Evolutionary conservation across 2,113 vertebrate genomes (phyloP).

Genomic region (Microtus oregoni): DNA sequence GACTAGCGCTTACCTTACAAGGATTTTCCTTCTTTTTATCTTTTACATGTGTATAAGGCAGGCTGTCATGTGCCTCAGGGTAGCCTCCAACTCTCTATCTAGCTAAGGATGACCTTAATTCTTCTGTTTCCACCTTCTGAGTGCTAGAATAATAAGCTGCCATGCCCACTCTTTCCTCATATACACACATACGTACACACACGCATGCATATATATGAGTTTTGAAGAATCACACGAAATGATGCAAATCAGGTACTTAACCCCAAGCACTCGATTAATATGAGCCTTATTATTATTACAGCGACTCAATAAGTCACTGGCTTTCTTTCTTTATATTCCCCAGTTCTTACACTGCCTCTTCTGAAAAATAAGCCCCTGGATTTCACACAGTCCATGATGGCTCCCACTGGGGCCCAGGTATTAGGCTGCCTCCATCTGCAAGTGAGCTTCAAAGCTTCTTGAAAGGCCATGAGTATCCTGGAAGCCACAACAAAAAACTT

Average conservation of each 20-base stretch:
- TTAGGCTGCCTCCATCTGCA: neutral
- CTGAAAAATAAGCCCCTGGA: neutral
- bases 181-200: too few relatives aligned
- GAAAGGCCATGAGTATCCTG: neutral
- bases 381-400: neutral
- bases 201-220: neutral
- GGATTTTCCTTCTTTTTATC: neutral
- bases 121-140: neutral
- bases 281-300: neutral
- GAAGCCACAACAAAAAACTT: neutral
- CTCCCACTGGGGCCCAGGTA: neutral
- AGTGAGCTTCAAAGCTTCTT: slow-evolving; percentile 52
- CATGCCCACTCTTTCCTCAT: neutral
- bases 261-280: neutral
- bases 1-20: neutral
- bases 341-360: neutral
- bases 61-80: neutral
- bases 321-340: neutral
- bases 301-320: neutral
- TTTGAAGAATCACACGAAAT: slow-evolving; percentile 49
- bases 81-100: neutral
- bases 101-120: neutral
- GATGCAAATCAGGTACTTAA: neutral
- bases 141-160: neutral
- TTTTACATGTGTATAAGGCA: neutral